Base-by-base conservation (phyloP, 2,113 vertebrate genomes). In the Panthera tigris region DNA sequence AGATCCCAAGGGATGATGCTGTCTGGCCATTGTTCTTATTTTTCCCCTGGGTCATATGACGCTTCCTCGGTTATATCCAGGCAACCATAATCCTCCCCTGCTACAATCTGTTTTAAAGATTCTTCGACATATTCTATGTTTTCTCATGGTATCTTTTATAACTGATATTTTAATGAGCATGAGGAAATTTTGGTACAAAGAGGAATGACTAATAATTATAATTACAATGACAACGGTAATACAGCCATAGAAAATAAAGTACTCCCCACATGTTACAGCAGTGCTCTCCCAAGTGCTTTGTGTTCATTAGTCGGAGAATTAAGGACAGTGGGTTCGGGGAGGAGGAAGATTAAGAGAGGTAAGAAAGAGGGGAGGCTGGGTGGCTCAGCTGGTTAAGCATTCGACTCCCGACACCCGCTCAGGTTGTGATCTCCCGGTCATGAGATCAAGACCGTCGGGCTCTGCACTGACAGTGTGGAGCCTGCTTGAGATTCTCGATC, bases 251-350 rank as follows among this genome's bases (percentile, higher is more conserved):
- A 23, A 19, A 76, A 13, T 0, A 0, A 1, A 25, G 52, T 2
- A 1, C 31, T n/a, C 36, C 36, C 19, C 33, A 0, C 2, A 0
- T 1, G 1, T 2, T 1, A 1, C 33, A 16, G 3, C 0, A 0
- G 33, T 5, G 14, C 31, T 19, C n/a, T 45, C 5, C n/a, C 4
- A 0, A 1, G 25, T 1, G 3, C 39, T 10, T 3, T 4, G 0
- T 7, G 52, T 50, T 50, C 14, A 13, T 16, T 18, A 16, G 52
- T 52, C 19, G 2, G 4, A 57, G 55, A 57, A 57, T 21, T 19
- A 21, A 57, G 19, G 55, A 57, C 19, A 7, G 55, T 21, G 6
- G 18, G 19, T 57, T 57, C 19, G 0, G 19, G 55, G 55, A 57
- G 55, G 55, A 57, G 55, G 55, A 57, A 21, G 19, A 57, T 57